phyloP scores from a whole-genome alignment of 1,140 invertebrate species.

The Nymphalis io region DNA sequence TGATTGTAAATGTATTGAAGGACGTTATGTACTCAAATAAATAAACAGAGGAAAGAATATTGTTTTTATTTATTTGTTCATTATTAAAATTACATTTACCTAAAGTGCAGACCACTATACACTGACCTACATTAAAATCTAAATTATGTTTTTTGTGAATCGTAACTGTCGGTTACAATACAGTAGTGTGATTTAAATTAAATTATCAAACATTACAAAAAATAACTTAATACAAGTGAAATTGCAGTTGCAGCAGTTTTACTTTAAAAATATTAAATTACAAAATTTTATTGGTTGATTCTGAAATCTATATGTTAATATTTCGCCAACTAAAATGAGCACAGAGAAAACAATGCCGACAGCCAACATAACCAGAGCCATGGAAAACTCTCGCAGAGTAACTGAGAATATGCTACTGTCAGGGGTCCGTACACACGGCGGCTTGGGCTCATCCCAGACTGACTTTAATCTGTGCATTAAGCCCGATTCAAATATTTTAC shows the following conservation, averaged over 20 bases:
- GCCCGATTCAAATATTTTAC: constrained; percentile 77
- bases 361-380: constrained; percentile 71
- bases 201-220: too few species aligned
- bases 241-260: too few species aligned
- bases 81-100: background rate
- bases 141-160: too few species aligned
- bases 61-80: constrained; percentile 20
- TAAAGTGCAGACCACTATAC: background rate
- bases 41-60: constrained; percentile 48
- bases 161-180: too few species aligned
- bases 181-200: too few species aligned
- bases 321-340: constrained; percentile 68
- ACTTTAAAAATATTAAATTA: constrained; percentile 3
- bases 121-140: background rate
- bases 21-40: constrained; percentile 61
- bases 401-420: constrained; percentile 78
- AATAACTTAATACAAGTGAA: too few species aligned
- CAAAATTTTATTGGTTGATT: constrained; percentile 22
- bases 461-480: constrained; percentile 75
- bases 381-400: constrained; percentile 70
- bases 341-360: constrained; percentile 67
- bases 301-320: constrained; percentile 44
- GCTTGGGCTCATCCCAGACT: constrained; percentile 79
- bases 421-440: constrained; percentile 75
- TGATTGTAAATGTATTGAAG: constrained; percentile 48